phyloP scores from a whole-genome alignment of 2,113 vertebrate genomes.

The Aptenodytes patagonicus region DNA sequence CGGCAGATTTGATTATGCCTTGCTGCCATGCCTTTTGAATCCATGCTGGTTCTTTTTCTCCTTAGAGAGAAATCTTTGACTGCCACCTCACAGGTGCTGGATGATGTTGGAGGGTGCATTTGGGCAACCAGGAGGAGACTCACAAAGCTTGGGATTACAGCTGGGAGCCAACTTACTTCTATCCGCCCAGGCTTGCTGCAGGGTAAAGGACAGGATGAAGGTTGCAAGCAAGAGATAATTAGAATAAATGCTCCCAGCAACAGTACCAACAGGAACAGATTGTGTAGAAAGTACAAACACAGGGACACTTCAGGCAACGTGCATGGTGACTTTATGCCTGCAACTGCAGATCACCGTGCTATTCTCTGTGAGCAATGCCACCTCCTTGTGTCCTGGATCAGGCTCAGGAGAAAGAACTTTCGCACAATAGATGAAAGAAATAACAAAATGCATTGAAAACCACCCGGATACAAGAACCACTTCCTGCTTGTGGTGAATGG shows the following conservation, averaged over 20 bases:
- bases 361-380: neutral
- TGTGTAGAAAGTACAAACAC: neutral
- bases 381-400: neutral
- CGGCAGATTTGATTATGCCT: neutral
- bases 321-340: neutral
- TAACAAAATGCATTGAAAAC: neutral
- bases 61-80: neutral
- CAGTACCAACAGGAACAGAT: neutral
- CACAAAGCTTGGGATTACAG: neutral
- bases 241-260: neutral
- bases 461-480: accelerated
- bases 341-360: neutral
- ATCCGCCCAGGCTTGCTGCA: neutral
- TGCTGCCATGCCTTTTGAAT: neutral
- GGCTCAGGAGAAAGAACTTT: neutral
- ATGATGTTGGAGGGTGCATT: neutral
- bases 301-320: neutral
- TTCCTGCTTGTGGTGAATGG: neutral
- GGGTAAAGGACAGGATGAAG: neutral
- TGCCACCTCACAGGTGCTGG: neutral
- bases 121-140: neutral
- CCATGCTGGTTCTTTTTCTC: neutral
- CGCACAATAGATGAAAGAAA: neutral
- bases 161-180: neutral
- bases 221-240: neutral